Evolutionary conservation across 2,888 invertebrate genomes (phyloP).

Genomic region (Axea sp.): DNA sequence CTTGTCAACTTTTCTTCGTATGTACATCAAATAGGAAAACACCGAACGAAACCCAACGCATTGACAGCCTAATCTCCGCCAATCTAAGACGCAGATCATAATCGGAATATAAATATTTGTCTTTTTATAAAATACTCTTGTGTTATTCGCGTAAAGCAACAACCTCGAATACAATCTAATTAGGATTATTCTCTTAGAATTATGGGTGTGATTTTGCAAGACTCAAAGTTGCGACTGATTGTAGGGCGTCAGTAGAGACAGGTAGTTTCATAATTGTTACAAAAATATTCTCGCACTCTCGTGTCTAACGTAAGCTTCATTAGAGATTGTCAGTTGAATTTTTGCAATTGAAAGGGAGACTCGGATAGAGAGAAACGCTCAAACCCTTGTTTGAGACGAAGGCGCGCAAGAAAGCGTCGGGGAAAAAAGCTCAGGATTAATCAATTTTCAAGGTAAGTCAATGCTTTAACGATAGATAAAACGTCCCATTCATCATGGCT

Average conservation of each 20-base stretch:
- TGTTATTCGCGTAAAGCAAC: conserved; percentile 26
- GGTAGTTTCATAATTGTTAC: conserved; percentile 44
- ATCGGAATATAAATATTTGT: conserved; percentile 44
- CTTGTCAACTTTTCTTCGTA: too few species aligned
- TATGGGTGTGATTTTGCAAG: conserved; percentile 21
- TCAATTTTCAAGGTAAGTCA: conserved; percentile 4
- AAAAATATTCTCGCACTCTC: conserved; percentile 55
- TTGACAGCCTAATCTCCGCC: neutral
- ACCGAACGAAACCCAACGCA: conserved; percentile 16
- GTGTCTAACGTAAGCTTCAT: conserved; percentile 57
- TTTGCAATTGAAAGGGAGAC: conserved; percentile 55
- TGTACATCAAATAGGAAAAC: too few species aligned
- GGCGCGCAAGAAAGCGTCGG: conserved; percentile 38
- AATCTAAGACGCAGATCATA: conserved; percentile 21
- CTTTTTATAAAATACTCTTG: conserved; percentile 35
- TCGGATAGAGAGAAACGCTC: conserved; percentile 30
- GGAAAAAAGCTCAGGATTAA: conserved; percentile 25
- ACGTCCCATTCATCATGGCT: neutral
- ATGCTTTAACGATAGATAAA: neutral
- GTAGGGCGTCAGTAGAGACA: conserved; percentile 37
- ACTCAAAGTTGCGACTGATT: conserved; percentile 53
- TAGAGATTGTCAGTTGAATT: conserved; percentile 58
- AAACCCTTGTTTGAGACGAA: conserved; percentile 36
- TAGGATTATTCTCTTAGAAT: conserved; percentile 38
- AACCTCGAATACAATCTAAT: conserved; percentile 41